Evolutionary conservation across 2,113 vertebrate species (phyloP).

Genomic region (Empidonax traillii): DNA sequence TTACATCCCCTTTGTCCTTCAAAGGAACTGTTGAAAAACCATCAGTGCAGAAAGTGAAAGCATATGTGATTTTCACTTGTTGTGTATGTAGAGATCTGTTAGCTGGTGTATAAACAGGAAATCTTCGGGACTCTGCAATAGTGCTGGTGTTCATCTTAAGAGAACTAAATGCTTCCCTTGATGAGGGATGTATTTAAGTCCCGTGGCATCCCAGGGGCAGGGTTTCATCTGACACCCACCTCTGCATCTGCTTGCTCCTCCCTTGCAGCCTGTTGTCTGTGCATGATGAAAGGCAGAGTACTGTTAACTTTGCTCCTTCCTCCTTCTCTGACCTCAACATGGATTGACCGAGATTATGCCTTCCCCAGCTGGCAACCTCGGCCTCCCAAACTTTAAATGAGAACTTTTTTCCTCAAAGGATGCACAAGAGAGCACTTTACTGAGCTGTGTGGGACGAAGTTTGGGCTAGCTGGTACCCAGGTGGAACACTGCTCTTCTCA

Average conservation of each 20-base stretch:
- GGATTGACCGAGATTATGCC: not conserved
- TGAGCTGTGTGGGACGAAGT: conserved; percentile 35
- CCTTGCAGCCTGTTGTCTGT: not conserved
- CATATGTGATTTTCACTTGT: not conserved
- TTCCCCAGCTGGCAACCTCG: not conserved
- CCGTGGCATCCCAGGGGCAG: not conserved
- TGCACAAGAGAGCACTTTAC: conserved; percentile 72
- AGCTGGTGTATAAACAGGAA: not conserved
- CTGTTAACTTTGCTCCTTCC: conserved; percentile 17
- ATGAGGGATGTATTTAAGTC: not conserved
- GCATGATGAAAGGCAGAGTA: conserved; percentile 27
- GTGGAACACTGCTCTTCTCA: conserved; percentile 61
- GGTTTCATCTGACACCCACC: not conserved
- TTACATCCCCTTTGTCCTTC: not conserved
- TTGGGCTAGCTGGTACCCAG: not conserved
- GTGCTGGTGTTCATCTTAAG: not conserved
- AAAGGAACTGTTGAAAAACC: not conserved
- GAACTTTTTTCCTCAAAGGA: conserved; percentile 23
- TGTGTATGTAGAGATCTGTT: not conserved
- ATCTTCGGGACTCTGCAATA: not conserved
- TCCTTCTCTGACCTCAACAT: conserved; percentile 42
- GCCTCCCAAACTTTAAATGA: conserved; percentile 29
- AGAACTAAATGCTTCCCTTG: not conserved
- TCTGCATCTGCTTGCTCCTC: not conserved
- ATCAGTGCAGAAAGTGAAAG: not conserved